Base-by-base conservation (phyloP, 1,140 invertebrate genomes). In the Sycophaga agraensis region DNA sequence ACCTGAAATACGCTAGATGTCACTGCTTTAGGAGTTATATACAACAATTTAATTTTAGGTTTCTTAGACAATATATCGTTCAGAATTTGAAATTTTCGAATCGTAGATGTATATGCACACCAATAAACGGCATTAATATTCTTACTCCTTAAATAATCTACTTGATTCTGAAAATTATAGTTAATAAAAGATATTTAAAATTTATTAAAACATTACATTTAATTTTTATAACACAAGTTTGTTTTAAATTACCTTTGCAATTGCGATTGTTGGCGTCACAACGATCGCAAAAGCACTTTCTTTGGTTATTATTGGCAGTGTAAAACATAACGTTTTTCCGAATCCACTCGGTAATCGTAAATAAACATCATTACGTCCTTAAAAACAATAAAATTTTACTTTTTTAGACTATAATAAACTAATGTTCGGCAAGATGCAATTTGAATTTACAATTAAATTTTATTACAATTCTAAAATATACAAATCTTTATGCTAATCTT, bases 241-340 rank as follows among this genome's bases (percentile, higher is more conserved):
- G 2, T 49, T 17, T 37, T 6, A 1, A 59, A 22, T 39, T 68
- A 80, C 78, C 68, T 78, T 79, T 55, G 77, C 96, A n/a, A 97
- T 82, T 17, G 95, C 94, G 58, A 97, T 85, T 6, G 97, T 78
- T 21, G 96, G 96, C 8, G 94, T 97, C 68, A 98, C 91, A 9
- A 98, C 94, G 55, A 98, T 84, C 14, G 91, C 87, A 26, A 93
- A 82, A 73, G 91, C 88, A 69, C 87, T 84, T 34, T 86, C 83
- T 63, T 86, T 84, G 63, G 77, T 68, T 67, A 96, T 83, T 0
- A 93, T 91, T 40, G 94, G 94, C 70, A 93, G 84, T 80, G 98
- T 96, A 82, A 96, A 98, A 76, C 94, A 97, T 34, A 98, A 80
- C 59, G 92, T 96, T 81, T 98, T 98, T n/a, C 96, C 96, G 67